Conservation (phyloP, 2,797 vertebrate genomes). For the Enteromius fasciolatus region DNA sequence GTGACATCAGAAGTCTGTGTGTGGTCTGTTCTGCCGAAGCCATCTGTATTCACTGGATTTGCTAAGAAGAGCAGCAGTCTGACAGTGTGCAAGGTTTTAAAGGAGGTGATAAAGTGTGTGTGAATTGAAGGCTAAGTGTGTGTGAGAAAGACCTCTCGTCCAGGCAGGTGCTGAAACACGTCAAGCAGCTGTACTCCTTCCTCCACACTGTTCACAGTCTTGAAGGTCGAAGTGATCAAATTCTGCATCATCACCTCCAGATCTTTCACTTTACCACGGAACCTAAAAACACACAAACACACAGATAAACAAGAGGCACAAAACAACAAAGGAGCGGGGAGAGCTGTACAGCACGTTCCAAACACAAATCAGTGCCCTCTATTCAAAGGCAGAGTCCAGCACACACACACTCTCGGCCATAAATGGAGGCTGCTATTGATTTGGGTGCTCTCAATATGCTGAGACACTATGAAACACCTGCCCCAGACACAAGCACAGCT, state of each 20-base stretch:
- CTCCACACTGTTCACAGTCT: conserved; percentile 76
- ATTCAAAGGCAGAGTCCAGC: conserved; percentile 37
- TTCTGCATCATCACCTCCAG: conserved; percentile 82
- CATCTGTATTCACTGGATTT: conserved; percentile 29
- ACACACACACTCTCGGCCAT: conserved; percentile 41
- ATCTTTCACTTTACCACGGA: conserved; percentile 75
- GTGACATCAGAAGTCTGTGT: conserved; percentile 35
- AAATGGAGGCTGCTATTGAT: conserved; percentile 69
- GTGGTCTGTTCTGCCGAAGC: conserved; percentile 22
- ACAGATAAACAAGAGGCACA: conserved; percentile 15
- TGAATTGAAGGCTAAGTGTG: conserved; percentile 25
- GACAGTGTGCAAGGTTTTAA: conserved; percentile 20
- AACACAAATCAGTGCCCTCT: conserved; percentile 30
- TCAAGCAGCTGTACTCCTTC: conserved; percentile 83
- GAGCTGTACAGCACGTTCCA: conserved; percentile 16
- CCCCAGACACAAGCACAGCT: conserved; percentile 74
- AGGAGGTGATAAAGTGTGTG: conserved; percentile 10
- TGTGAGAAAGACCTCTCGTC: conserved; percentile 77
- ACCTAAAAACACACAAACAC: conserved; percentile 73
- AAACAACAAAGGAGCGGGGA: conserved; percentile 35
- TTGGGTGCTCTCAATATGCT: conserved; percentile 75
- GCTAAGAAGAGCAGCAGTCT: conserved; percentile 13
- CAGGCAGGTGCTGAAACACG: conserved; percentile 79
- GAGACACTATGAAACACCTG: conserved; percentile 73
- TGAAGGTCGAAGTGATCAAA: conserved; percentile 81